These are phyloP conservation scores for Pseudoatta argentina DNA, from an alignment of 1,140 invertebrate species.

Conservation along the genomic window DNA sequence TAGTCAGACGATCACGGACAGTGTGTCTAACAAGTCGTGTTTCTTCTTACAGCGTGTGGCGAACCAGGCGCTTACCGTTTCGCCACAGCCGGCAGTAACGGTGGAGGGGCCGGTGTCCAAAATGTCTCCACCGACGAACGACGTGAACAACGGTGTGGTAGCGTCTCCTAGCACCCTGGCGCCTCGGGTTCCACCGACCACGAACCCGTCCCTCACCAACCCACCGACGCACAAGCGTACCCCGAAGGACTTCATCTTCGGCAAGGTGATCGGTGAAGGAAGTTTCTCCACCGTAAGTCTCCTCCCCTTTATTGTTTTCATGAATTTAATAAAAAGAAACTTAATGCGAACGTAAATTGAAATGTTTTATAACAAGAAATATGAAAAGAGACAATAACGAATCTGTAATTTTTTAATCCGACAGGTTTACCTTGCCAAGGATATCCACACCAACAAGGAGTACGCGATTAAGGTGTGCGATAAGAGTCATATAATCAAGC, in stretches of 20 bases:
- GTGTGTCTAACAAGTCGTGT: constrained; percentile 43
- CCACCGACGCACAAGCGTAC: constrained; percentile 89
- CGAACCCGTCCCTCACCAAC: constrained; percentile 81
- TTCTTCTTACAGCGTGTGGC: constrained; percentile 83
- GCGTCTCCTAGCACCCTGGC: constrained; percentile 77
- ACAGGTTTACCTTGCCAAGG: constrained; percentile 96
- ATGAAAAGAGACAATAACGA: neutral
- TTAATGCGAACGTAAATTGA: neutral
- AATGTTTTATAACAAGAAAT: neutral
- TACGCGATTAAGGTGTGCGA: constrained; percentile 99
- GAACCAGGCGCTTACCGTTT: constrained; percentile 86
- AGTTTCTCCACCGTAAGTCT: constrained; percentile 96
- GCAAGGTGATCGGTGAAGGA: constrained; percentile 97
- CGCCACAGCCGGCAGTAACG: constrained; percentile 85
- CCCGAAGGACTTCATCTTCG: constrained; percentile 97
- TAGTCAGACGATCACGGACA: constrained; percentile 28
- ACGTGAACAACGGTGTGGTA: constrained; percentile 83
- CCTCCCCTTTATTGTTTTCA: neutral
- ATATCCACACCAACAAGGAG: constrained; percentile 95
- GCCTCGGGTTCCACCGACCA: constrained; percentile 78
- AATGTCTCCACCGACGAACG: constrained; percentile 86
- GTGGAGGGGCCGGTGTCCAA: constrained; percentile 85
- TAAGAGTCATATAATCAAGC: constrained; percentile 96
- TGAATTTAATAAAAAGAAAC: neutral
- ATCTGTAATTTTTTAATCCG: neutral